A percentile compares a stretch with the other conserved stretches of the same genome.
Conservation (phyloP, 2,113 vertebrate genomes). For the Acrocephalus kingi region DNA sequence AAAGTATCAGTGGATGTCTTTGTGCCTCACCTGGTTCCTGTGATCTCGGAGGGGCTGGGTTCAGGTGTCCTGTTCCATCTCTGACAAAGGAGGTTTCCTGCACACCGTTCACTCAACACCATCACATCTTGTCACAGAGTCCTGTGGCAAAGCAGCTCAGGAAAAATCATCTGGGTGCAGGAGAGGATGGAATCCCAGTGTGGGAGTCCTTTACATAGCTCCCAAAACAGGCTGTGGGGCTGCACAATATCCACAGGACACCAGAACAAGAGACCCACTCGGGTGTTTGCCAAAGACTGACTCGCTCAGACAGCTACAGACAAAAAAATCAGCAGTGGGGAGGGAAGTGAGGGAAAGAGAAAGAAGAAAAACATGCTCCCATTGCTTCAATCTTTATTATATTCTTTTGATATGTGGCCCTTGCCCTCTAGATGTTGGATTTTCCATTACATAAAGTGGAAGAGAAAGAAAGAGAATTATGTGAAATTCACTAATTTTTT, state of each 20-base stretch:
- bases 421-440: background rate
- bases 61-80: background rate
- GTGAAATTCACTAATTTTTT: background rate
- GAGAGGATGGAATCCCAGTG: background rate
- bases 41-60: background rate
- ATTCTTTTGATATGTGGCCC: background rate
- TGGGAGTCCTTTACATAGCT: background rate
- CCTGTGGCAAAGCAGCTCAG: background rate
- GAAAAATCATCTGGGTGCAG: background rate
- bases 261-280: background rate
- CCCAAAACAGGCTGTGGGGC: background rate
- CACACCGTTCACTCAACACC: background rate
- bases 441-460: background rate
- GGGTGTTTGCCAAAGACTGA: background rate
- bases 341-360: background rate
- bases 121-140: background rate
- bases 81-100: background rate
- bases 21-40: background rate
- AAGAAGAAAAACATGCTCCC: background rate
- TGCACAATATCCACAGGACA: background rate
- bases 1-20: background rate
- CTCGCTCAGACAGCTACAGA: fast-evolving
- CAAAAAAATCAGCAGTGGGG: background rate
- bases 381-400: background rate
- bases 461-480: background rate